Conservation (phyloP, 2,797 vertebrate species). For the Austrolebias charrua region DNA sequence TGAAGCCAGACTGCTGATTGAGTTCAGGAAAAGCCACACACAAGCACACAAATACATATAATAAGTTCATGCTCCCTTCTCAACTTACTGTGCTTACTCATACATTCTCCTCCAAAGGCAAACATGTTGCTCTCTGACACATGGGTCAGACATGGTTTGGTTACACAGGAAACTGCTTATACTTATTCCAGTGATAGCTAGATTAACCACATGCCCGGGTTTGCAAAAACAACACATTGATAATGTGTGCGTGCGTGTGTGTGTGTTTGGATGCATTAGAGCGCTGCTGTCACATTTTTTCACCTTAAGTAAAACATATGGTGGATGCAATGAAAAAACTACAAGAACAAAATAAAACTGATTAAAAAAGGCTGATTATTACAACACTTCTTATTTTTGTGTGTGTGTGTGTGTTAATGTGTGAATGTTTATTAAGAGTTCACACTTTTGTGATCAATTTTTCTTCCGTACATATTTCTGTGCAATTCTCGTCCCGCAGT, state of each 20-base stretch:
- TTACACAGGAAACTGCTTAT: conserved; percentile 59
- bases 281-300: not conserved
- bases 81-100: conserved; percentile 25
- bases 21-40: conserved; percentile 60
- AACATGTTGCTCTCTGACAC: conserved; percentile 38
- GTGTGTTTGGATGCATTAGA: not conserved
- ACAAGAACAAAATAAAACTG: too few relatives aligned
- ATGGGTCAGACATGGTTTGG: conserved; percentile 55
- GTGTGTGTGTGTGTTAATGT: too few relatives aligned
- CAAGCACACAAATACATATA: conserved; percentile 13
- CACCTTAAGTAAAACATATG: not conserved
- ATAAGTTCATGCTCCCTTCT: conserved; percentile 12
- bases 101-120: conserved; percentile 42
- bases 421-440: too few relatives aligned
- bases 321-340: not conserved
- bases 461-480: too few relatives aligned
- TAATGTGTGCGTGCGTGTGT: not conserved
- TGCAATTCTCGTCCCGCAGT: too few relatives aligned
- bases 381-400: too few relatives aligned
- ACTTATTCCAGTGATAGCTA: conserved; percentile 39
- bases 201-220: conserved; percentile 31
- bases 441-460: too few relatives aligned
- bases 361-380: too few relatives aligned
- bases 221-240: conserved; percentile 11
- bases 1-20: conserved; percentile 60